Base-by-base conservation (phyloP, 1,140 invertebrate species). In the Cyclargus thomasi region DNA sequence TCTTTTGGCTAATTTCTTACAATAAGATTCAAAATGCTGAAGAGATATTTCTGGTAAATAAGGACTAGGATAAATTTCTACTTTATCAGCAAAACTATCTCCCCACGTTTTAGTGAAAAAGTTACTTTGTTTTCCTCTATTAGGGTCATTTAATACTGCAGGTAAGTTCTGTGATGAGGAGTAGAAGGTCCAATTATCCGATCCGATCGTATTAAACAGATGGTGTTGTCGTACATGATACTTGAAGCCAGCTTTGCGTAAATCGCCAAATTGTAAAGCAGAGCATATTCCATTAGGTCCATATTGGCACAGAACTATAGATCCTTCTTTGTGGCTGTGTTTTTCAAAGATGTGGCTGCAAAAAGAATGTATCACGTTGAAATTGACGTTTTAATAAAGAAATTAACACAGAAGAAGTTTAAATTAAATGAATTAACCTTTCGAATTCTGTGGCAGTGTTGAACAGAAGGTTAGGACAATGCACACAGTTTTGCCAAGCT, bases 101-200 rank as follows among this genome's bases (percentile, higher is more conserved):
- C 99, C 98, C 99, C 99, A 99, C 72, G 97, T 98, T 88, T 97
- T 97, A 0, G 98, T 99, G 79, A 99, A 98, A 78, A 99, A 97
- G 83, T 98, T 97, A 79, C 93, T 94, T 83, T 96, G 96, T 88
- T 97, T 97, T 65, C 96, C 95, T 76, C 95, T 94, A 63, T 95
- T 95, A 0, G 99, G 98, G 92, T 99, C 98, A 91, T 99, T 99
- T 23, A 99, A 92, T 67, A 99, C 97, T 64, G 98, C 97, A 21
- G 98, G 97, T 71, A 99, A 92, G 91, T 99, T 99, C 90, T 99
- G 97, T 20, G 96, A 94, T 23, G 97, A 95, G 6, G 94, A 95
- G 85, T 95, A 96, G 64, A 96, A 91, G 4, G 94, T 94, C 95
- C 95, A 96, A 65, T 93, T 91, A 16, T 94, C 92, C 6, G 91